Percentiles rank a stretch among this genome's conserved stretches.
These are phyloP conservation scores for Zeugodacus cucurbitae DNA, from an alignment of 1,140 invertebrate species.

Conservation along the genomic window DNA sequence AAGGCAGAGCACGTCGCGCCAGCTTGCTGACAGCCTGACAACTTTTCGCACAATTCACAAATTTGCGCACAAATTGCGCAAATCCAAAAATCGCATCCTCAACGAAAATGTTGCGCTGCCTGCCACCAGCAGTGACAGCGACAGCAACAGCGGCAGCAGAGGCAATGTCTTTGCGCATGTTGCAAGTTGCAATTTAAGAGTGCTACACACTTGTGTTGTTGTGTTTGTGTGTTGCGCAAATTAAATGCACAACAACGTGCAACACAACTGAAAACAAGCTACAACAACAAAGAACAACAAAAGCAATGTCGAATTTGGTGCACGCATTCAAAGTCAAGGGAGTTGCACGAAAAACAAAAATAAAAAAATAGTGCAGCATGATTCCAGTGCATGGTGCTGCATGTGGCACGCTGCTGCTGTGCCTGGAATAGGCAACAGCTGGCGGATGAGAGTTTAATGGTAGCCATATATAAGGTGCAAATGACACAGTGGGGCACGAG, in stretches of 20 bases:
- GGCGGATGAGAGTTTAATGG: background rate
- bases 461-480: background rate
- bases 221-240: background rate
- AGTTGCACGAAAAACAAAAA: background rate
- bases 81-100: constrained; percentile 24
- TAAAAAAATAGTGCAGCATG: background rate
- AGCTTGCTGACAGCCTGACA: background rate
- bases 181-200: background rate
- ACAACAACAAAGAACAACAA: background rate
- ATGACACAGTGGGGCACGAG: background rate
- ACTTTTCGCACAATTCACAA: constrained; percentile 36
- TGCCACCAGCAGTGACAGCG: background rate
- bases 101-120: background rate
- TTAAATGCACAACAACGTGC: constrained; percentile 31
- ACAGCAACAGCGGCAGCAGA: background rate
- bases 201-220: background rate
- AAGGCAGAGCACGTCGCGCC: background rate
- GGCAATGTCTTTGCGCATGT: background rate
- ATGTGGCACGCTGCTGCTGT: background rate
- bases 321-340: background rate
- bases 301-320: background rate
- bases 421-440: background rate
- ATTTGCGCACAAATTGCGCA: constrained; percentile 36
- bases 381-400: background rate
- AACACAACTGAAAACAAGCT: background rate